Percentiles rank a stretch among this genome's conserved stretches.
phyloP scores from a whole-genome alignment of 1,140 invertebrate species.

The Drosophila kanapiae region DNA sequence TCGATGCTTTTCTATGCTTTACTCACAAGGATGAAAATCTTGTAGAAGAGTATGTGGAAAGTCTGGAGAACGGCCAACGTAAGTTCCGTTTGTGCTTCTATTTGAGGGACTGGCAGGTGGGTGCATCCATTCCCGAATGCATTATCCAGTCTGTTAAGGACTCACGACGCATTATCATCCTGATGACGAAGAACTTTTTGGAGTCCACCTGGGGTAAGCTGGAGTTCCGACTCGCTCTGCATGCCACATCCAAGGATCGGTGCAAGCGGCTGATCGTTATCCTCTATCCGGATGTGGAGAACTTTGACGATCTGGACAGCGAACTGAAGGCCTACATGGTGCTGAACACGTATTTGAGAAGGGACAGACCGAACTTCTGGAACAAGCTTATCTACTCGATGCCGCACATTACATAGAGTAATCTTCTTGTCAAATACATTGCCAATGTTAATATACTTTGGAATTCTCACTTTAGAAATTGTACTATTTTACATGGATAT shows the following conservation, averaged over 20 bases:
- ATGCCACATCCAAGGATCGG: slow-evolving; percentile 24
- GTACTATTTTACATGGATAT: too few species aligned
- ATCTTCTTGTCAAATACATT: too few species aligned
- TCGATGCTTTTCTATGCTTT: slow-evolving; percentile 20
- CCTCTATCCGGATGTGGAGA: slow-evolving; percentile 33
- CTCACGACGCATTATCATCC: slow-evolving; percentile 21
- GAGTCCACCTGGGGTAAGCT: slow-evolving; percentile 31
- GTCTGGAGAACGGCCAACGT: slow-evolving; percentile 2
- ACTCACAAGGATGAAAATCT: slow-evolving; percentile 34
- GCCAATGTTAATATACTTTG: too few species aligned
- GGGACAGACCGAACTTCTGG: slow-evolving; percentile 31
- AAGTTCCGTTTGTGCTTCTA: slow-evolving; percentile 21
- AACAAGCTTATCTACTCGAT: slow-evolving; percentile 38
- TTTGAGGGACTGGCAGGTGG: too few species aligned
- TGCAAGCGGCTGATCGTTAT: slow-evolving; percentile 34
- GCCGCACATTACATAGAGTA: slow-evolving; percentile 12
- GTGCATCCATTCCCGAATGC: too few species aligned
- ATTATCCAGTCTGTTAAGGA: slow-evolving; percentile 23
- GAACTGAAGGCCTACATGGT: slow-evolving; percentile 29
- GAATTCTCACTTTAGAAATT: too few species aligned
- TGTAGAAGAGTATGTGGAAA: too few species aligned
- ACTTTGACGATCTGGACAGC: slow-evolving; percentile 31
- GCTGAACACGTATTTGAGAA: slow-evolving; percentile 26
- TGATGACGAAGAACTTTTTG: slow-evolving; percentile 33
- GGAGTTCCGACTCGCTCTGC: slow-evolving; percentile 24